phyloP scores from a whole-genome alignment of 2,113 vertebrate species.

The Pholis gunnellus region DNA sequence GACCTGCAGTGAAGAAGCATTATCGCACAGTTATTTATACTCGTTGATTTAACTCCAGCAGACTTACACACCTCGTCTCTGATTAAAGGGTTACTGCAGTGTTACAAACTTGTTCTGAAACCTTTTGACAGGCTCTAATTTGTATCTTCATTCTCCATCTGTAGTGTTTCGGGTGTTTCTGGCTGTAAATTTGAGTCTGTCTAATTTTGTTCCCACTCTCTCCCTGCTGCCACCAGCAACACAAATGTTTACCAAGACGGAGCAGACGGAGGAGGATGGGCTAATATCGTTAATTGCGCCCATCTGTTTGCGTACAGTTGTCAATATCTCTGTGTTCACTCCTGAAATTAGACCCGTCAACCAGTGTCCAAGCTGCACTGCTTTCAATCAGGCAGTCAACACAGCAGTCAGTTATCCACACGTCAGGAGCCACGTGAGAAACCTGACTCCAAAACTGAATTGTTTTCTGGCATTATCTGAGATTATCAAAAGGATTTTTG shows the following conservation, averaged over 20 bases:
- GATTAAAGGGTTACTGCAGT: conserved; percentile 15
- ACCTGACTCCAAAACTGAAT: conserved; percentile 4
- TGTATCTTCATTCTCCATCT: conserved; percentile 54
- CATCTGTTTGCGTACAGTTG: conserved; percentile 78
- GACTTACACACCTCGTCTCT: conserved; percentile 1
- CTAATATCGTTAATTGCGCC: conserved; percentile 76
- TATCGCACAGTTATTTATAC: neutral
- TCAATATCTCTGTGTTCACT: conserved; percentile 68
- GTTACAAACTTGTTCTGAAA: conserved; percentile 27
- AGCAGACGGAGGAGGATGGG: conserved; percentile 68
- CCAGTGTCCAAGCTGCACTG: conserved; percentile 50
- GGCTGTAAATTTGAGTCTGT: conserved; percentile 3
- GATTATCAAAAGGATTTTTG: conserved; percentile 1
- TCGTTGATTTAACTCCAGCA: conserved; percentile 15
- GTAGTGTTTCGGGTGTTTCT: conserved; percentile 42
- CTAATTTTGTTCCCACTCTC: conserved; percentile 28
- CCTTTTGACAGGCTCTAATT: conserved; percentile 29
- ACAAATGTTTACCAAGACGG: conserved; percentile 72
- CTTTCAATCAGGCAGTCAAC: conserved; percentile 37
- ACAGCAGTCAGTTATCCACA: conserved; percentile 21
- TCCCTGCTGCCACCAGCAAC: conserved; percentile 41
- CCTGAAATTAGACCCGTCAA: conserved; percentile 67
- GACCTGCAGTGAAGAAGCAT: conserved; percentile 5
- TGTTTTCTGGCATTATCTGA: neutral
- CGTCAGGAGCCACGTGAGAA: conserved; percentile 5